A percentile compares a stretch with the other conserved stretches of the same genome.
Evolutionary conservation across 1,140 invertebrate genomes (phyloP).

Genomic region (Chrysopa pallens): DNA sequence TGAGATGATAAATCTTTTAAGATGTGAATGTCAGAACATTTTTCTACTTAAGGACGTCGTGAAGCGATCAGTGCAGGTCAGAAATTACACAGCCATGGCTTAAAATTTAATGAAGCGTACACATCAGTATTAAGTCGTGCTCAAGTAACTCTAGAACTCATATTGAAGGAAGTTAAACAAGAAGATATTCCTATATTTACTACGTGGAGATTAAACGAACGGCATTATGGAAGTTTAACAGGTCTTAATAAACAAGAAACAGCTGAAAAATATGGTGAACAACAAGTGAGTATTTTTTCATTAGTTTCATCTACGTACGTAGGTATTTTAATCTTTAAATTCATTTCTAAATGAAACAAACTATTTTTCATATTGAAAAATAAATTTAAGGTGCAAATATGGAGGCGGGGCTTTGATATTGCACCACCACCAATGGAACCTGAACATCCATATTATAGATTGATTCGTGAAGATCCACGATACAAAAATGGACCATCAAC

Average conservation of each 20-base stretch:
- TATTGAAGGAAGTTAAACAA: conserved; percentile 65
- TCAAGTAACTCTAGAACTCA: conserved; percentile 63
- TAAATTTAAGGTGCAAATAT: conserved; percentile 29
- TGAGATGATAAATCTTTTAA: too few relatives aligned
- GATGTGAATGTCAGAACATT: conserved; percentile 46
- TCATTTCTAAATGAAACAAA: too few relatives aligned
- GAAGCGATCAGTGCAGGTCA: conserved; percentile 73
- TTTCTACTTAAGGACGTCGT: not conserved
- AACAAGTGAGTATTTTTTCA: conserved; percentile 45
- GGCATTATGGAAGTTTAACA: conserved; percentile 87
- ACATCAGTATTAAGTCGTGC: conserved; percentile 84
- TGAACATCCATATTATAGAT: conserved; percentile 31
- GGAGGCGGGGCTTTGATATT: conserved; percentile 46
- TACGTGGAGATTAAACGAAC: conserved; percentile 86
- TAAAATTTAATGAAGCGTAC: conserved; percentile 77
- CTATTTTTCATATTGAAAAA: not conserved
- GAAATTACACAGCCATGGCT: conserved; percentile 66
- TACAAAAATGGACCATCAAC: conserved; percentile 23
- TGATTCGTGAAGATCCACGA: conserved; percentile 30
- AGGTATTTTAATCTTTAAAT: too few relatives aligned
- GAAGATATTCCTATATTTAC: conserved; percentile 60
- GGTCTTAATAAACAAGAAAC: conserved; percentile 92
- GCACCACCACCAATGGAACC: conserved; percentile 40
- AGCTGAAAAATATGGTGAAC: conserved; percentile 89
- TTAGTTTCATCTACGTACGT: conserved; percentile 48